Evolutionary conservation across 2,113 vertebrate genomes (phyloP).

Genomic region (Elachura formosa): DNA sequence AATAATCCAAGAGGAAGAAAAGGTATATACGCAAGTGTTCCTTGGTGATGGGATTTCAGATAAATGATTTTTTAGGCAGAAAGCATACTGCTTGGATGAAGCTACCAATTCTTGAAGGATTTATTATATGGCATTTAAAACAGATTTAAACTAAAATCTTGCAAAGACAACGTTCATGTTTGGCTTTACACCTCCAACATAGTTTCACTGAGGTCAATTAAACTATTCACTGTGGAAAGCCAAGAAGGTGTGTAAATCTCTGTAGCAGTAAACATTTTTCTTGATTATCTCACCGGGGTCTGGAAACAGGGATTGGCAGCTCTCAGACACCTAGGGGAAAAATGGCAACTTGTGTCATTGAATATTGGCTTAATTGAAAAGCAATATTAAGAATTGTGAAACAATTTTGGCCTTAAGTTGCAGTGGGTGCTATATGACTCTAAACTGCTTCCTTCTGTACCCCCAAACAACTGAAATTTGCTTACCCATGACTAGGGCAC

Average conservation of each 20-base stretch:
- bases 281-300: neutral
- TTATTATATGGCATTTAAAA: neutral
- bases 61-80: neutral
- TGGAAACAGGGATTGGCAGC: neutral
- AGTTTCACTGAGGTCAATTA: neutral
- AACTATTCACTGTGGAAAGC: neutral
- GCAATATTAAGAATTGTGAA: neutral
- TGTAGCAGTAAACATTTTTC: neutral
- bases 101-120: neutral
- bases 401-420: neutral
- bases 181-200: neutral
- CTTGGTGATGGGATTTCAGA: neutral
- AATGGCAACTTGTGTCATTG: neutral
- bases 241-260: neutral
- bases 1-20: neutral
- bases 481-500: neutral
- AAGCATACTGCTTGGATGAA: neutral
- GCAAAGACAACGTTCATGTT: neutral
- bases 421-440: neutral
- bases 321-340: neutral
- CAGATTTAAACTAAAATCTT: neutral
- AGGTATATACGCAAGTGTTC: neutral
- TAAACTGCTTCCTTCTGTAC: neutral
- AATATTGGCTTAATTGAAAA: neutral
- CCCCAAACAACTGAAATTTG: neutral